phyloP scores from a whole-genome alignment of 2,888 invertebrate genomes.

The Pristionchus fissidentatus region DNA sequence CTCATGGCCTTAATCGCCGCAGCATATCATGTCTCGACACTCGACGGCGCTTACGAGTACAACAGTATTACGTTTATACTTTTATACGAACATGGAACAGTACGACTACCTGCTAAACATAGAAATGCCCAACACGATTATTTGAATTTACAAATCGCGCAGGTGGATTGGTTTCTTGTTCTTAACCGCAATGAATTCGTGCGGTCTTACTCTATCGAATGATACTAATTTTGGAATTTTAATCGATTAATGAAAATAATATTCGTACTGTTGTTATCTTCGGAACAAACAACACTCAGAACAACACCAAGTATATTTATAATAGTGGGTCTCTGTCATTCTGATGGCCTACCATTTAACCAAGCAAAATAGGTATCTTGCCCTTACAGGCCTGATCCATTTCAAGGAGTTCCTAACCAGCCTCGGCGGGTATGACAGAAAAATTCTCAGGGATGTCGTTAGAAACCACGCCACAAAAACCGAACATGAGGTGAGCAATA shows the following conservation, averaged over 20 bases:
- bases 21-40: slow-evolving; percentile 59
- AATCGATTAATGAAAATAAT: no score
- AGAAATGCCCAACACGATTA: no score
- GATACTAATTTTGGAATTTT: no score
- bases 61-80: slow-evolving; percentile 66
- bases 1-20: slow-evolving; percentile 54
- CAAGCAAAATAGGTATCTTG: neutral
- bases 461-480: slow-evolving; percentile 59
- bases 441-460: slow-evolving; percentile 70
- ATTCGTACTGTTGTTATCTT: no score
- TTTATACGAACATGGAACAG: no score
- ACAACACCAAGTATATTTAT: no score
- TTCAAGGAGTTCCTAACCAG: slow-evolving; percentile 70
- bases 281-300: no score
- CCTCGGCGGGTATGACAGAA: slow-evolving; percentile 65
- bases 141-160: no score
- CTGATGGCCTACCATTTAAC: neutral
- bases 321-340: slow-evolving; percentile 6
- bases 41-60: slow-evolving; percentile 61
- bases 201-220: no score
- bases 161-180: no score
- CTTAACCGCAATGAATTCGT: no score
- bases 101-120: slow-evolving; percentile 71
- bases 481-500: slow-evolving; percentile 64
- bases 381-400: slow-evolving; percentile 67